phyloP scores from a whole-genome alignment of 2,888 invertebrate species.

The Slavum lentiscoides region DNA sequence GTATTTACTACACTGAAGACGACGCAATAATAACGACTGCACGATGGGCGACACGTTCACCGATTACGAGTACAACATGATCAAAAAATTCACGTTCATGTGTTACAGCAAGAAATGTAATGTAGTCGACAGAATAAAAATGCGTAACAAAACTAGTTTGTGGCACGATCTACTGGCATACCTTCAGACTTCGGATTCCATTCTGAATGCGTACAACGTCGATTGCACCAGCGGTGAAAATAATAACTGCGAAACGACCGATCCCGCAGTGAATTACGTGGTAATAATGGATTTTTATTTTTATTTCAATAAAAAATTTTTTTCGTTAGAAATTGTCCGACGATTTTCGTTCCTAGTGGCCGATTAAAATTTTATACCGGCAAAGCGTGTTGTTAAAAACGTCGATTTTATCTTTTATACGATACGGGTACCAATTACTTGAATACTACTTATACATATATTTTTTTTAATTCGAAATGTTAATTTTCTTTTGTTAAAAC shows the following conservation, averaged over 20 bases:
- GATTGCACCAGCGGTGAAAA: conserved; percentile 2
- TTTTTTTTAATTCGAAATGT: too few species aligned
- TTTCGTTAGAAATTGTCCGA: too few species aligned
- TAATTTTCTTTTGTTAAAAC: too few species aligned
- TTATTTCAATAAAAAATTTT: too few species aligned
- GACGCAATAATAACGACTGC: too few species aligned
- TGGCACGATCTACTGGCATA: conserved; percentile 40
- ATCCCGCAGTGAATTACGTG: background rate
- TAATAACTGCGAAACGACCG: background rate
- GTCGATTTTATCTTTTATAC: too few species aligned
- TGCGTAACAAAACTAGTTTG: conserved; percentile 27
- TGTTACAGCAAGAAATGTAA: conserved; percentile 16
- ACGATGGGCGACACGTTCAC: conserved; percentile 18
- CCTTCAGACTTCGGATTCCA: background rate
- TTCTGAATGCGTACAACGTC: conserved; percentile 19
- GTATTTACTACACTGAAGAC: too few species aligned
- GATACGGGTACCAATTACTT: too few species aligned
- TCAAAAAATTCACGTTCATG: conserved; percentile 35
- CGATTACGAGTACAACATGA: conserved; percentile 31
- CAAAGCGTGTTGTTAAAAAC: too few species aligned
- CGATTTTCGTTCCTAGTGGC: background rate
- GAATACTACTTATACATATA: too few species aligned
- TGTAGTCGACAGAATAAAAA: conserved; percentile 10
- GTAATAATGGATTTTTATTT: background rate
- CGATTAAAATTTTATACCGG: background rate